phyloP scores from a whole-genome alignment of 2,113 vertebrate species.

The Semicossyphus pulcher region DNA sequence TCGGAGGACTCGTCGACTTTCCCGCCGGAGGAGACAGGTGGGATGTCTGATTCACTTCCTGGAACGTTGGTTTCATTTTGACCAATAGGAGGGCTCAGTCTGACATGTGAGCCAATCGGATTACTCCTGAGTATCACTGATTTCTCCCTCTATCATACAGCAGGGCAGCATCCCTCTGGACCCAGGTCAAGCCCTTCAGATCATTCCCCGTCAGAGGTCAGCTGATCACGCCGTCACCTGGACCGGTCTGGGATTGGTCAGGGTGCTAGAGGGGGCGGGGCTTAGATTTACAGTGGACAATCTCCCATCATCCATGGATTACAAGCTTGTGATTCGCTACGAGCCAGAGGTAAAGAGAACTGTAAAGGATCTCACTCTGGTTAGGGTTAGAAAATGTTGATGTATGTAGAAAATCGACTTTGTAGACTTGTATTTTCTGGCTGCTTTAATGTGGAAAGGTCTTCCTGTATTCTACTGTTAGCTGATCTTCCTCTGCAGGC shows the following conservation, averaged over 20 bases:
- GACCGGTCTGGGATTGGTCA: conserved; percentile 88
- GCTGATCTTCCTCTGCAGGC: conserved; percentile 70
- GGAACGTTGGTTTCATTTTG: background rate
- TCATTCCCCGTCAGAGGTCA: conserved; percentile 79
- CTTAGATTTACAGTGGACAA: conserved; percentile 87
- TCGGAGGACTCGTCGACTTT: conserved; percentile 71
- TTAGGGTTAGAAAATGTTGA: too few relatives aligned
- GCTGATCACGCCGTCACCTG: conserved; percentile 76
- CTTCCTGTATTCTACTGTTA: too few relatives aligned
- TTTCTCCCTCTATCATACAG: background rate
- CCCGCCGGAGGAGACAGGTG: conserved; percentile 78
- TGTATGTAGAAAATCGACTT: too few relatives aligned
- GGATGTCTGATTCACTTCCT: background rate
- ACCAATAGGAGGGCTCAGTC: background rate
- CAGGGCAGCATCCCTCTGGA: conserved; percentile 54
- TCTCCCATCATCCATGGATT: conserved; percentile 85
- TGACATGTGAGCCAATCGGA: background rate
- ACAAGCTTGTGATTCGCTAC: conserved; percentile 84
- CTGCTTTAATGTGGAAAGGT: too few relatives aligned
- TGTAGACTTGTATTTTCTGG: too few relatives aligned
- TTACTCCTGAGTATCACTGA: background rate
- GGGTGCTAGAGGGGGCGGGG: conserved; percentile 81
- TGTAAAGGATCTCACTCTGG: background rate
- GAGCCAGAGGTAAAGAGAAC: conserved; percentile 84
- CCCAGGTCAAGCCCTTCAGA: conserved; percentile 44